These are phyloP conservation scores for Zaprionus ornatus DNA, from an alignment of 1,140 invertebrate genomes.

Conservation along the genomic window DNA sequence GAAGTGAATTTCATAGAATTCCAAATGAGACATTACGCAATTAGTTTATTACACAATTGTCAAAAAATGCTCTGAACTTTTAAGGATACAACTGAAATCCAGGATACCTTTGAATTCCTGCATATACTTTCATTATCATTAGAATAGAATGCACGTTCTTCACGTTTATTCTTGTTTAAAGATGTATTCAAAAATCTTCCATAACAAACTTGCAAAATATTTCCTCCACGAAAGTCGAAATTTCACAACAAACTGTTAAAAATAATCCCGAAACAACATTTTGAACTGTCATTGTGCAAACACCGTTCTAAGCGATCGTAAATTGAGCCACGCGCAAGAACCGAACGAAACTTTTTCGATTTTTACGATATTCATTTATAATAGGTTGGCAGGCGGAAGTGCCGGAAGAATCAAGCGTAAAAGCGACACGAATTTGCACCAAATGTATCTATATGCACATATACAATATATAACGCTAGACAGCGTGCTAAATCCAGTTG, in stretches of 20 bases:
- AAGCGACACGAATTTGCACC: constrained; percentile 30
- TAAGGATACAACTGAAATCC: no score
- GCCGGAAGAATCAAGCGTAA: constrained; percentile 49
- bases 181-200: no score
- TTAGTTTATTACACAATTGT: not conserved
- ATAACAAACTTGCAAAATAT: not conserved
- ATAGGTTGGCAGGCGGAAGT: constrained; percentile 65
- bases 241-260: not conserved
- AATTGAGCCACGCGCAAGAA: not conserved
- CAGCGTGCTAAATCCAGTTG: constrained; percentile 77
- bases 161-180: no score
- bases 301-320: not conserved
- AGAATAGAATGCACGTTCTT: no score
- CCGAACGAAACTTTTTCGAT: not conserved
- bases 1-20: not conserved
- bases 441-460: constrained; percentile 21
- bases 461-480: constrained; percentile 23
- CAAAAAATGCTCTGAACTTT: no score
- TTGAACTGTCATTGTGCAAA: not conserved
- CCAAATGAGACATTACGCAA: not conserved
- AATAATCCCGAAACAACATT: not conserved
- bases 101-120: no score
- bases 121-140: no score
- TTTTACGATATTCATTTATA: constrained; percentile 29
- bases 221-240: not conserved